These are phyloP conservation scores for Cyphomyrus discorhynchus DNA, from an alignment of 2,113 vertebrate species.

Conservation along the genomic window DNA sequence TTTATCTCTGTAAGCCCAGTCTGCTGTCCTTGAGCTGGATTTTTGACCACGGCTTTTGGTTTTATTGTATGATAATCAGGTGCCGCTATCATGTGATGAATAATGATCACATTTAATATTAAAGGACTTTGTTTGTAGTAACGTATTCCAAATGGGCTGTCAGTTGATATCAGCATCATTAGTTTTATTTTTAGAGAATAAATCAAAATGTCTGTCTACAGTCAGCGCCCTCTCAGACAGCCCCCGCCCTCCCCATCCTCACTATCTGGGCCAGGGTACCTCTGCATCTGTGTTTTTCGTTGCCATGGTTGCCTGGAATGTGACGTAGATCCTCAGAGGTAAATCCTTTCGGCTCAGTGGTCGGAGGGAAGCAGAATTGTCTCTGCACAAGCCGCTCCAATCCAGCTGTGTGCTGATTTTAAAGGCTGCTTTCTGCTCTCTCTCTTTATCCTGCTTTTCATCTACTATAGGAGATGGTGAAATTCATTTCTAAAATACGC, in stretches of 20 bases:
- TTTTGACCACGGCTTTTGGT: not conserved
- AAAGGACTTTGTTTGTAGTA: not conserved
- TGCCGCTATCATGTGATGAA: not conserved
- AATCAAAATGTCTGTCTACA: not conserved
- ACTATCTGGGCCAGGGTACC: not conserved
- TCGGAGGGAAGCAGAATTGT: slow-evolving; percentile 1
- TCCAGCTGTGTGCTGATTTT: not conserved
- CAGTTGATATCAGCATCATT: not conserved
- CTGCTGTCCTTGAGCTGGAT: not conserved
- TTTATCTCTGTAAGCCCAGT: not conserved
- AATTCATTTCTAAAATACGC: not conserved
- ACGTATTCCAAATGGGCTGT: not conserved
- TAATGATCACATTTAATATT: not conserved
- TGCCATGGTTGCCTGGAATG: slow-evolving; percentile 16
- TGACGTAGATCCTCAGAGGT: slow-evolving; percentile 17
- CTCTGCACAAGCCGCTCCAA: not conserved
- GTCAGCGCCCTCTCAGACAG: not conserved
- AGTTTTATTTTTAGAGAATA: not conserved
- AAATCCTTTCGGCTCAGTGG: not conserved
- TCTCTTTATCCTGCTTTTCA: not conserved
- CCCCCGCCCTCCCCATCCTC: not conserved
- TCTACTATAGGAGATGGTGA: not conserved
- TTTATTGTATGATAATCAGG: not conserved
- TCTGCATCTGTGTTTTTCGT: slow-evolving; percentile 14
- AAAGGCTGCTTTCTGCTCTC: not conserved